Conservation (phyloP, 2,113 vertebrate genomes). For the Aviceda subcristata region DNA sequence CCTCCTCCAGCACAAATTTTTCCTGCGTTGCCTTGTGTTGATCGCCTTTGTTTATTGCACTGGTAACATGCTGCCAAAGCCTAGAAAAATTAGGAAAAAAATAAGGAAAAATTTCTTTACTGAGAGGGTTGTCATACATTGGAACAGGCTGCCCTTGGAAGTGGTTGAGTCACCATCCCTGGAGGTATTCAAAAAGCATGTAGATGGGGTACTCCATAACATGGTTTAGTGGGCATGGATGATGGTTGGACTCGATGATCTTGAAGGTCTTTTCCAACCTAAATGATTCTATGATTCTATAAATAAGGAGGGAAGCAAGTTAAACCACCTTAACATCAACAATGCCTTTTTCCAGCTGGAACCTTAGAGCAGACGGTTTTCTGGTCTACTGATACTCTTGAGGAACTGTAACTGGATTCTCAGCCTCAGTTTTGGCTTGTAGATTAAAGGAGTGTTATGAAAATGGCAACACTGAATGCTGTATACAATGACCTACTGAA, state of each 20-base stretch:
- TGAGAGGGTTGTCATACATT: too few species aligned
- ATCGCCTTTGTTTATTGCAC: slow-evolving; percentile 86
- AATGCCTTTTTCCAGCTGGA: background rate
- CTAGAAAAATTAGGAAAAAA: slow-evolving; percentile 51
- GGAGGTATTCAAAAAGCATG: too few species aligned
- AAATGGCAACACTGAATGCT: background rate
- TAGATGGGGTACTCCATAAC: too few species aligned
- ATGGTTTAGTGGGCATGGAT: too few species aligned
- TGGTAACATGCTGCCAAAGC: slow-evolving; percentile 92
- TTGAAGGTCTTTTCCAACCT: too few species aligned
- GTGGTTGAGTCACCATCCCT: too few species aligned
- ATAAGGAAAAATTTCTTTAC: too few species aligned
- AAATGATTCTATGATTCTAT: too few species aligned
- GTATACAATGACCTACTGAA: background rate
- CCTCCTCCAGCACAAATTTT: slow-evolving; percentile 90
- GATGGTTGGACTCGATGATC: too few species aligned
- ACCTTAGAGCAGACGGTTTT: background rate
- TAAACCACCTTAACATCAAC: background rate
- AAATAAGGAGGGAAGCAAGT: background rate
- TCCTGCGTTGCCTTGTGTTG: slow-evolving; percentile 89
- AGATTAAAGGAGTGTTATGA: background rate
- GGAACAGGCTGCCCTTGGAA: too few species aligned
- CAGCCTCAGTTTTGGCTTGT: background rate
- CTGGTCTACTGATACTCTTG: background rate
- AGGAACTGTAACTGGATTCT: background rate